phyloP scores from a whole-genome alignment of 2,797 vertebrate genomes.

The Chelonia mydas region DNA sequence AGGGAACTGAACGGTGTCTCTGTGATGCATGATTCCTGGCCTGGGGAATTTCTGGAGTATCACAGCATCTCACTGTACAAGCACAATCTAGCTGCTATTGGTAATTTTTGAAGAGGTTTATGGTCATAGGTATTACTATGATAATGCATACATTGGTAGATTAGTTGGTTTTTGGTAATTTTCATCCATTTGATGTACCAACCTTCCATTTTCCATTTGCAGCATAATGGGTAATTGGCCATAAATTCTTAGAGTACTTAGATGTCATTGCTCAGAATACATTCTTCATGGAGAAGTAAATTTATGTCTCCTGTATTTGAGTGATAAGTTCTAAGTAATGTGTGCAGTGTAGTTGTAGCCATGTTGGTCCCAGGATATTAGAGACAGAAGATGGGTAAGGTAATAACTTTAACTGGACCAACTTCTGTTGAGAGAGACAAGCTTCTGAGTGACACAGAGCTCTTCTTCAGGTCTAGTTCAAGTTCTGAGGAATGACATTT shows the following conservation, averaged over 20 bases:
- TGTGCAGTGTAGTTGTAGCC: not conserved
- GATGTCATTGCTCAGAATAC: not conserved
- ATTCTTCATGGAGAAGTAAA: not conserved
- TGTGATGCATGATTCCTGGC: not conserved
- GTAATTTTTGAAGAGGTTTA: conserved; percentile 13
- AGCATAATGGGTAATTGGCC: not conserved
- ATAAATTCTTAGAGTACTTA: not conserved
- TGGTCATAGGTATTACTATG: not conserved
- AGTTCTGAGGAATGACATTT: not conserved
- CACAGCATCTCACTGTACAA: not conserved
- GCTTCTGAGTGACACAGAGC: not conserved
- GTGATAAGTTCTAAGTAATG: not conserved
- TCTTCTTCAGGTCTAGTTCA: not conserved
- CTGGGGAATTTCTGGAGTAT: not conserved
- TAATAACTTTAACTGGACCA: not conserved
- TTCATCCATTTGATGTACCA: not conserved
- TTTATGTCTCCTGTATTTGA: not conserved
- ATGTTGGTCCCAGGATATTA: not conserved
- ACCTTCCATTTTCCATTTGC: not conserved
- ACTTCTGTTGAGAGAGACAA: not conserved
- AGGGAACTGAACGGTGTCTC: not conserved
- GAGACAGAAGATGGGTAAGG: not conserved
- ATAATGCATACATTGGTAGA: not conserved
- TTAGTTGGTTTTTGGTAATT: conserved; percentile 16
- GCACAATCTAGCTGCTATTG: not conserved